Evolutionary conservation across 2,797 vertebrate species (phyloP), one percentile per base, ranked within the genome.

Genomic region (Gastrophryne carolinensis): DNA sequence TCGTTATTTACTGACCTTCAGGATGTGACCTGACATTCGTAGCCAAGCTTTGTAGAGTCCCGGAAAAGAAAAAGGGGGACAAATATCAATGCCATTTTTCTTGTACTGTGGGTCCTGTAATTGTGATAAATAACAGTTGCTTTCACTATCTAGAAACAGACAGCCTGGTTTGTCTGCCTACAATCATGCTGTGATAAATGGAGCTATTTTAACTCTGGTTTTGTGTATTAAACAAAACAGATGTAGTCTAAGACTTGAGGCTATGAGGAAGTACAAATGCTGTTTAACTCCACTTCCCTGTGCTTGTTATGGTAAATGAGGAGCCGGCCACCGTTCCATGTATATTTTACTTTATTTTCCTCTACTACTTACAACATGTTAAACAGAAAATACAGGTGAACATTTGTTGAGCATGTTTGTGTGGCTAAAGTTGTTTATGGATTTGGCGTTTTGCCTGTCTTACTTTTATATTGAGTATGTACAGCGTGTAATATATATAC

Each of bases 101-200:
- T 85, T 89, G 83, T 86, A 87, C 81, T 85, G 88, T 89, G 92
- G 92, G 88, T 87, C 88, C 94, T 95, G 91, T 98, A 98, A 98
- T 98, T 98, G 94, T 99, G 96, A 99, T 98, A 98, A 97, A 98
- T 99, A 96, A 94, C 90, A 82, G 92, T 85, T 91, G 91, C 90
- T 89, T 91, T 92, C 81, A 84, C 92, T 98, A 96, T 98, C 95
- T 95, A 88, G 91, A 93, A 90, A 89, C 90, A 92, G 93, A 94
- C 95, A 95, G 93, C 82, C 94, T 92, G 89, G 91, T 96, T 96
- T 96, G 96, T 96, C 95, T 96, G 94, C 90, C 89, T 94, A 91
- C 94, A 97, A 97, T 97, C 94, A 95, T 89, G 79, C 85, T 87
- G 91, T 98, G 96, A 99, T 95, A 95, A 96, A 97, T 97, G 93